Percentiles rank a stretch among this genome's conserved stretches.
phyloP scores from a whole-genome alignment of 2,888 invertebrate genomes.

The Calameuta filiformis region DNA sequence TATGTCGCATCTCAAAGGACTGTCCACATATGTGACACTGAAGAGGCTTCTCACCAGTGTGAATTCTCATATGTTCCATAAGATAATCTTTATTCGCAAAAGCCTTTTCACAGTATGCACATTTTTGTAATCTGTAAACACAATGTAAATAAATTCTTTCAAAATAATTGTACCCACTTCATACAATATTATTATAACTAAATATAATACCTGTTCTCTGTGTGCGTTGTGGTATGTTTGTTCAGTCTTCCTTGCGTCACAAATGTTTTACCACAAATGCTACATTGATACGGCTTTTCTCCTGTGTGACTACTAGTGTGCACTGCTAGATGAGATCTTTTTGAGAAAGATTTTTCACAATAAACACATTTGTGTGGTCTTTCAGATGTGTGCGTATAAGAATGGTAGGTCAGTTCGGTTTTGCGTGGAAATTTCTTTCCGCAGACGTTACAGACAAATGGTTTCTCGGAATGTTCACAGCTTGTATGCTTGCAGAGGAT shows the following conservation, averaged over 20 bases:
- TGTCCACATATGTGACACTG: slow-evolving; percentile 15
- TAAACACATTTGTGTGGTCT: slow-evolving; percentile 11
- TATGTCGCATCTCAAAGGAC: slow-evolving; percentile 14
- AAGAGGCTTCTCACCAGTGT: slow-evolving; percentile 12
- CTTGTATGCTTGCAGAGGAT: slow-evolving; percentile 4
- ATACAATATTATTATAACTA: neutral
- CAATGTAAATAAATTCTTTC: neutral
- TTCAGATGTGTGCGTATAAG: slow-evolving; percentile 5
- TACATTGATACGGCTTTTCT: slow-evolving; percentile 11
- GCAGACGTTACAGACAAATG: slow-evolving; percentile 4
- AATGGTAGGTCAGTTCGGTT: slow-evolving; percentile 14
- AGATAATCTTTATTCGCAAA: slow-evolving; percentile 14
- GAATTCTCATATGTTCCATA: slow-evolving; percentile 11
- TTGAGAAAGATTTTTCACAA: slow-evolving; percentile 12
- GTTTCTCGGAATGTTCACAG: slow-evolving; percentile 11
- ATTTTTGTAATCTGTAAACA: slow-evolving; percentile 9
- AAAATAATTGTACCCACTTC: neutral
- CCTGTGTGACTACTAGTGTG: slow-evolving; percentile 16
- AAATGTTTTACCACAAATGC: slow-evolving; percentile 11
- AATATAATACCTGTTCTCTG: neutral
- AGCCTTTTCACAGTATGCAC: slow-evolving; percentile 7
- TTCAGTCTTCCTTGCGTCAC: slow-evolving; percentile 12
- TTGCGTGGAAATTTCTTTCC: slow-evolving; percentile 13
- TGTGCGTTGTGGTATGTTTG: slow-evolving; percentile 13
- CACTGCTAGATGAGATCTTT: slow-evolving; percentile 11